Percentiles rank a stretch among this genome's conserved stretches.
phyloP scores from a whole-genome alignment of 2,888 invertebrate genomes.

The Philhelius pedissequus region DNA sequence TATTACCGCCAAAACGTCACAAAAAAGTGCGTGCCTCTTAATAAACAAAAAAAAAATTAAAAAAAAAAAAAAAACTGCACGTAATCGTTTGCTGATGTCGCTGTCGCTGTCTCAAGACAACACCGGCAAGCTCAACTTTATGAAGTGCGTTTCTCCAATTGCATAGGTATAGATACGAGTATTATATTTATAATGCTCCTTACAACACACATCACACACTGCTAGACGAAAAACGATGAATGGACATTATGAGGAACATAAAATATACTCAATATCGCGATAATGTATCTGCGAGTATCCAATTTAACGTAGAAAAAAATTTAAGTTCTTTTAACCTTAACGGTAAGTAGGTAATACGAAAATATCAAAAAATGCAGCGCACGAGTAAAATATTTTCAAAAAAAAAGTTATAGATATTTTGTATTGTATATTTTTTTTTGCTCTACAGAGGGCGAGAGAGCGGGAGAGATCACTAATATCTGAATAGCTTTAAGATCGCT shows the following conservation, averaged over 20 bases:
- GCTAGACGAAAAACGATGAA: constrained; percentile 50
- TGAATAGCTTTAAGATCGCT: background rate
- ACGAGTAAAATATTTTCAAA: background rate
- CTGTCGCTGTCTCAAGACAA: constrained; percentile 8
- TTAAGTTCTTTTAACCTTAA: background rate
- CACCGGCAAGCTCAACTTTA: constrained; percentile 41
- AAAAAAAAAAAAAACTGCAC: constrained; percentile 9
- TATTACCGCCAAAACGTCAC: constrained; percentile 58
- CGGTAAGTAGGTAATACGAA: background rate
- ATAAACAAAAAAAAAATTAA: background rate
- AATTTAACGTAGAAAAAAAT: background rate
- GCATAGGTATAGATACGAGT: background rate
- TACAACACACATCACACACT: constrained; percentile 1
- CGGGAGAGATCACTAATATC: background rate
- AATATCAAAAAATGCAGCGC: constrained; percentile 7
- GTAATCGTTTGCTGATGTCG: constrained; percentile 1
- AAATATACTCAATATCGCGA: constrained; percentile 32
- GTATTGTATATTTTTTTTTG: background rate
- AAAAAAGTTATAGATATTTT: too few species aligned
- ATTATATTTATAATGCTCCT: too few species aligned
- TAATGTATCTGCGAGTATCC: constrained; percentile 20
- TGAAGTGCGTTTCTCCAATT: constrained; percentile 46
- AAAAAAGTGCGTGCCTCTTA: constrained; percentile 24
- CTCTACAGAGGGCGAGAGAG: too few species aligned
- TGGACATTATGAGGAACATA: constrained; percentile 19